phyloP scores from a whole-genome alignment of 2,113 vertebrate genomes.

The Protobothrops flavoviridis region DNA sequence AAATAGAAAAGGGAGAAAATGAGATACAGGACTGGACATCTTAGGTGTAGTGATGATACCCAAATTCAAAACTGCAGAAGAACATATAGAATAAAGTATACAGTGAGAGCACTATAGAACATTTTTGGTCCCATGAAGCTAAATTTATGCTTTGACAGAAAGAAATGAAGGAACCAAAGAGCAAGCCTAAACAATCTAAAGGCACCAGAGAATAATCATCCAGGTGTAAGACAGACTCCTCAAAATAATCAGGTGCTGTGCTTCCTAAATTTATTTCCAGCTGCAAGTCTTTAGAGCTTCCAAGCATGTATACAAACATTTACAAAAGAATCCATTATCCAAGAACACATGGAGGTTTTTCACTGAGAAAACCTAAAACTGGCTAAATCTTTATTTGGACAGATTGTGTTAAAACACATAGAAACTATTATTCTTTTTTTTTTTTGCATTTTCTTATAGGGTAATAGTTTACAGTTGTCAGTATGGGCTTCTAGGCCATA shows the following conservation, averaged over 20 bases:
- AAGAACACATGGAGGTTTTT: neutral
- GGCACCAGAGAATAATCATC: neutral
- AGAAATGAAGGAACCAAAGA: neutral
- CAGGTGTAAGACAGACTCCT: neutral
- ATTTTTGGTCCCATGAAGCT: neutral
- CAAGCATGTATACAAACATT: neutral
- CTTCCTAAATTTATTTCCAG: neutral
- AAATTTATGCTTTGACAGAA: neutral
- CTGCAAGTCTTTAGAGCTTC: neutral
- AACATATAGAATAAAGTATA: neutral
- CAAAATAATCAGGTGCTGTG: neutral
- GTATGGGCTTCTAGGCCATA: neutral
- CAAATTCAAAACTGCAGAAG: neutral
- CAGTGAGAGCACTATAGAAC: neutral
- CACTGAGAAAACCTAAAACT: neutral
- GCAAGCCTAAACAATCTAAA: neutral
- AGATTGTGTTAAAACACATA: neutral
- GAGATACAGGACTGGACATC: neutral
- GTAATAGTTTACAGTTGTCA: neutral
- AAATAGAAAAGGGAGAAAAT: neutral
- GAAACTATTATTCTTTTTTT: neutral
- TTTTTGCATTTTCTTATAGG: neutral
- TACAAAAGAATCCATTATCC: neutral
- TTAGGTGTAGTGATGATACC: neutral
- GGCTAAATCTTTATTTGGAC: neutral